These are phyloP conservation scores for Atethmia centrago DNA, from an alignment of 2,888 invertebrate species.

Conservation along the genomic window DNA sequence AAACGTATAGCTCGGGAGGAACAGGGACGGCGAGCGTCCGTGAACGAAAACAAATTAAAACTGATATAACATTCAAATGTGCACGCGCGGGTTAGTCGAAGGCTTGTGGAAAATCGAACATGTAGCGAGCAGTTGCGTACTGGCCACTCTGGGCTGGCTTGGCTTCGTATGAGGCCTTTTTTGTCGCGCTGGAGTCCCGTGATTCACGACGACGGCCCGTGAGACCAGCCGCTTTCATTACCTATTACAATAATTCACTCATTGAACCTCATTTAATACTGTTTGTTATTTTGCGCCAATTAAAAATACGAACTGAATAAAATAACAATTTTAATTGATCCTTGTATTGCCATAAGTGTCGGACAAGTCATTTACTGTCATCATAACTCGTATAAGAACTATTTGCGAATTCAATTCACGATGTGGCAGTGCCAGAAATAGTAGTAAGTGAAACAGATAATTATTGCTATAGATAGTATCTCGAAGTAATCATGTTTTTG, in stretches of 20 bases:
- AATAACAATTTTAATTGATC: conserved; percentile 63
- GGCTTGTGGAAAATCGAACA: conserved; percentile 70
- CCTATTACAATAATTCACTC: conserved; percentile 72
- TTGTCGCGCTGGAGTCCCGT: conserved; percentile 65
- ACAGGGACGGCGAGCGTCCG: conserved; percentile 70
- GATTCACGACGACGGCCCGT: conserved; percentile 67
- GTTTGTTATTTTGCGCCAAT: conserved; percentile 67
- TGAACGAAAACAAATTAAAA: conserved; percentile 82
- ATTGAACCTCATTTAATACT: conserved; percentile 64
- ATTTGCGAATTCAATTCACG: conserved; percentile 57
- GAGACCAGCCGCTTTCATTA: conserved; percentile 69
- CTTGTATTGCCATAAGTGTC: conserved; percentile 63
- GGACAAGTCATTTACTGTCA: conserved; percentile 63
- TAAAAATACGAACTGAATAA: conserved; percentile 59
- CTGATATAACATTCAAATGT: conserved; percentile 75
- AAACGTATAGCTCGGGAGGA: conserved; percentile 77
- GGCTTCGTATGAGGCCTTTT: conserved; percentile 65
- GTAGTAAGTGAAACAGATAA: conserved; percentile 53
- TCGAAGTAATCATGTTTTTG: conserved; percentile 46
- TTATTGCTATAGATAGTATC: conserved; percentile 53
- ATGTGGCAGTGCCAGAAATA: conserved; percentile 46
- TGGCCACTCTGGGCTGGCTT: conserved; percentile 35
- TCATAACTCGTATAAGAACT: conserved; percentile 63
- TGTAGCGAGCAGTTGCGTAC: conserved; percentile 53
- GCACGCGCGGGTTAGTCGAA: conserved; percentile 70